Base-by-base conservation (phyloP, 2,113 vertebrate genomes). In the Nicator chloris region DNA sequence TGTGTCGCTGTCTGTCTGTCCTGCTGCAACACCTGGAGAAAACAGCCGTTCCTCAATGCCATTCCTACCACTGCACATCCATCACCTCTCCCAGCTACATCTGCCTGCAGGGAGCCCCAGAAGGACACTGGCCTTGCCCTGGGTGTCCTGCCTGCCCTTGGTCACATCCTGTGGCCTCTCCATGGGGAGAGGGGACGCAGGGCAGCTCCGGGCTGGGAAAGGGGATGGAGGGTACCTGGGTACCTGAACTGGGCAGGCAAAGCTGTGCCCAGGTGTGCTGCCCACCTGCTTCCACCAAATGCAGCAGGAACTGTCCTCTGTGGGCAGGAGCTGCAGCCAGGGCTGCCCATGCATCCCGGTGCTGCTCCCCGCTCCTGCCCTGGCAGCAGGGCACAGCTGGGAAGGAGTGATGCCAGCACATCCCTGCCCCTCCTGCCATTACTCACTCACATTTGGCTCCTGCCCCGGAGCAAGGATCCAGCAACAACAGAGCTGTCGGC, bases 221-320 rank as follows among this genome's bases (percentile, higher is more conserved):
- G 27, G 15, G 47, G 8, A 20, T 12, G 60, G 51, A 66, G 13
- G 19, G 12, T 1, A 12, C 30, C 37, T n/a, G 44, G 39, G 21
- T 4, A 13, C 37, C 66, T 22, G 13, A 30, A 11, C 37, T 13
- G 37, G 45, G 1, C 21, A 27, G 27, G 17, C 7, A 21, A 17
- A 47, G 44, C 59, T 11, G 50, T 59, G 40, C 53, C 79, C 27
- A 0, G 0, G 3, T 0, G 21, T 2, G 28, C 65, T 50, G 60
- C 60, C 70, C 44, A 9, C 8, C 45, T 3, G 0, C 28, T 70
- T 0, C 20, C 70, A 45, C 18, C 56, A 40, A 9, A 11, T 2
- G 5, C 39, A 35, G 5, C 1, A 9, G 65, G 65, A 61, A 19
- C 1, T 24, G 39, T 20, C 4, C 69, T 3, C 6, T 0, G 0